phyloP scores from a whole-genome alignment of 2,888 invertebrate species.

The Erebia epiphron region DNA sequence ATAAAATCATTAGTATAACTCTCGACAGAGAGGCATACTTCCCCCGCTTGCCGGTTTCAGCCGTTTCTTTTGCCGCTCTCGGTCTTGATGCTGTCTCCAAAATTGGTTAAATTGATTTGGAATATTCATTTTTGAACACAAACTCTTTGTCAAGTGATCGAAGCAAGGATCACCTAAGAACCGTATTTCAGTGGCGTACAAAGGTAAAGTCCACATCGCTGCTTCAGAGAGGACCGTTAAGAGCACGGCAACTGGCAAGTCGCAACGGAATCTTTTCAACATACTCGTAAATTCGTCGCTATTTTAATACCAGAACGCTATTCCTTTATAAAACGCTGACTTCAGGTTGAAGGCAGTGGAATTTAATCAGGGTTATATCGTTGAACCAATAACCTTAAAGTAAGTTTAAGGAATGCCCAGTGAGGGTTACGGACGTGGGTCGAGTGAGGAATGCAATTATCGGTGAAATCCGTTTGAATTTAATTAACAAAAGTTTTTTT shows the following conservation, averaged over 20 bases:
- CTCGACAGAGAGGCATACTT: too few relatives aligned
- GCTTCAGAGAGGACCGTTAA: not conserved
- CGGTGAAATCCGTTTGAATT: constrained; percentile 19
- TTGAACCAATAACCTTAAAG: constrained; percentile 22
- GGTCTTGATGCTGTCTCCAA: too few relatives aligned
- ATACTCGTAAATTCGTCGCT: not conserved
- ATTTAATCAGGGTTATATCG: constrained; percentile 23
- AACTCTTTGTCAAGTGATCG: too few relatives aligned
- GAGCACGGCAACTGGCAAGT: too few relatives aligned
- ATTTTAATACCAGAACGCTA: not conserved
- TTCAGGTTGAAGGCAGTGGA: constrained; percentile 6
- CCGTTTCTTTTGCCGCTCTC: too few relatives aligned
- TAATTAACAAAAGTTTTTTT: constrained; percentile 25
- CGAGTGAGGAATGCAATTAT: constrained; percentile 34
- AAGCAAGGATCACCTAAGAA: not conserved
- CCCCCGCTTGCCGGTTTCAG: too few relatives aligned
- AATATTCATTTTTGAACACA: too few relatives aligned
- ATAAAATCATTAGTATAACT: too few relatives aligned
- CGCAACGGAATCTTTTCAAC: not conserved
- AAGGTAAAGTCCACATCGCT: not conserved
- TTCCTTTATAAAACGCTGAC: not conserved
- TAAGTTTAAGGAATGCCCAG: constrained; percentile 20
- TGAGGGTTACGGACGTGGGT: constrained; percentile 22
- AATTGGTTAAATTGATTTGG: too few relatives aligned
- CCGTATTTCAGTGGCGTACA: not conserved